Base-by-base conservation (phyloP, 2,888 invertebrate species). In the Lasiommata megera region DNA sequence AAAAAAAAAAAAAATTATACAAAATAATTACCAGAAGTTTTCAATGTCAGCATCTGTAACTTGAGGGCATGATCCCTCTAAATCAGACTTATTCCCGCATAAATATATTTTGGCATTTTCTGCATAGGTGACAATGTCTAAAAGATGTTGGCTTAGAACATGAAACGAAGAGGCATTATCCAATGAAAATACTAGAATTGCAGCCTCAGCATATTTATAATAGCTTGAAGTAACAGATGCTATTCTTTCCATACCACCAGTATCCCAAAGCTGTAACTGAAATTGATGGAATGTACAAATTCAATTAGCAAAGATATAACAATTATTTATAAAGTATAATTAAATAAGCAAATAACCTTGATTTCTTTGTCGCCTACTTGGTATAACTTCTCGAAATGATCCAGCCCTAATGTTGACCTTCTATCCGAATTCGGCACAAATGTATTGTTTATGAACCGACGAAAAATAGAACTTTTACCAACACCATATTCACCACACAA, bases 401-500 rank as follows among this genome's bases (percentile, higher is more conserved):
- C 98, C 73, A 98, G 90, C 12, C 98, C 98, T 67, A 98, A 90
- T 0, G 98, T 98, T 6, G 98, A 96, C 77, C 95, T 94, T 80
- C 96, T 93, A 77, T 96, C 96, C 11, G 94, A 94, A 59, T 95
- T 94, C 16, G 95, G 94, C n/a, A 96, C 93, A 81, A 96, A 97
- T n/a, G 95, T 94, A 82, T 97, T 95, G 76, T 95, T 97, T 58
- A 97, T 94, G 82, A 97, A 98, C 66, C 98, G 93, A 56, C 98
- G 93, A 81, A 98, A 98, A 68, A 98, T 87, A 17, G 98, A 98
- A 80, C 96, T 97, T 90, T 98, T 98, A 36, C 98, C 98, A 17
- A 98, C 98, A 56, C 98, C 98, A 87, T 96, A 98, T 91, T 98
- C 98, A 38, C 98, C 98, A 84, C 97, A 97, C 60, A 98, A 91